A percentile compares a stretch with the other conserved stretches of the same genome.
phyloP scores from a whole-genome alignment of 2,113 vertebrate species.

The Neogale vison region DNA sequence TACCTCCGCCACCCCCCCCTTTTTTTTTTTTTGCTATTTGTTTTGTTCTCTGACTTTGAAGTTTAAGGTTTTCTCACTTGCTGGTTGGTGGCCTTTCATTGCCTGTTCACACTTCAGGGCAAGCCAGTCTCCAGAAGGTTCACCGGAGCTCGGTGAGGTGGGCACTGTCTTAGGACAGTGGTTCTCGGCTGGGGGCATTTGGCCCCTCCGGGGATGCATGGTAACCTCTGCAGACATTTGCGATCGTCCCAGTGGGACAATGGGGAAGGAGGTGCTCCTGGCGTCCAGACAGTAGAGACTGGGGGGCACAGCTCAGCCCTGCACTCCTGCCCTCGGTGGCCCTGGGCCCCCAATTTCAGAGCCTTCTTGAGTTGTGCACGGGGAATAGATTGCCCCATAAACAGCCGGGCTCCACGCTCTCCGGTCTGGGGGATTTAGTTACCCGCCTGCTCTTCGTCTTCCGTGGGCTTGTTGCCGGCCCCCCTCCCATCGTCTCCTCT shows the following conservation, averaged over 20 bases:
- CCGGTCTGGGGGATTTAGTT: background rate
- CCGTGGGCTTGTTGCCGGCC: too few species aligned
- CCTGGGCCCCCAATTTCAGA: background rate
- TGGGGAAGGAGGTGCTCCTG: background rate
- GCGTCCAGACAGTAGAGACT: background rate
- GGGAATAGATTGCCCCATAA: background rate
- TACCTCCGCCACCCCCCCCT: background rate
- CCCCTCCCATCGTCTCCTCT: background rate
- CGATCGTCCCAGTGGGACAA: background rate
- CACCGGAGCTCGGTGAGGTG: background rate
- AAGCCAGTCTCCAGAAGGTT: background rate
- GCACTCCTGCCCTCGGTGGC: fast-evolving
- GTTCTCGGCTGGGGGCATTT: background rate
- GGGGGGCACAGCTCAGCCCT: too few species aligned
- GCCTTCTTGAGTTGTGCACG: background rate
- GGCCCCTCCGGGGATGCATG: background rate
- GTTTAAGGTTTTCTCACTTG: background rate
- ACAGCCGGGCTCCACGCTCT: background rate
- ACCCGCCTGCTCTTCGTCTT: background rate
- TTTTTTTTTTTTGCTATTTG: background rate
- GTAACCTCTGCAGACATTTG: background rate
- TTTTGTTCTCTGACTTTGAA: background rate
- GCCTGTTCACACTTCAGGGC: background rate
- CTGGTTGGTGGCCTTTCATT: background rate
- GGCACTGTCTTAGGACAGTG: background rate